These are phyloP conservation scores for Aphis gossypii DNA, from an alignment of 1,140 invertebrate species.

Conservation along the genomic window DNA sequence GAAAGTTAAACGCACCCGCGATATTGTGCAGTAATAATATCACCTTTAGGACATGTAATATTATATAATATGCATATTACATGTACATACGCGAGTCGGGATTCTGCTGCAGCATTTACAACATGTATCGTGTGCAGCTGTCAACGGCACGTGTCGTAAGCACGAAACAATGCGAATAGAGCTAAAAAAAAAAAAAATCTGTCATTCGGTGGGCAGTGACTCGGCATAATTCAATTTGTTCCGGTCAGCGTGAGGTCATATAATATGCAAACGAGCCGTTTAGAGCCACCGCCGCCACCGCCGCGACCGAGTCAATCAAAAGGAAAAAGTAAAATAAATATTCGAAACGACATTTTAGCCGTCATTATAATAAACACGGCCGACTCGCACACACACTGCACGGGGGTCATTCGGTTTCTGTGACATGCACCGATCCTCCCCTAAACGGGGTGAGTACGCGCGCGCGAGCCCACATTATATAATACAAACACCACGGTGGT, in stretches of 20 bases:
- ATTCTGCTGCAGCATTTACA: conserved; percentile 20
- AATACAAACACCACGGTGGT: background rate
- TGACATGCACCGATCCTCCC: conserved; percentile 32
- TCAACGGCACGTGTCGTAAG: conserved; percentile 50
- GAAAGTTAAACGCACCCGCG: conserved; percentile 36
- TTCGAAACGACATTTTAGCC: conserved; percentile 43
- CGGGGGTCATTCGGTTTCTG: conserved; percentile 32
- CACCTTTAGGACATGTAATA: background rate
- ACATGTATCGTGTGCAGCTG: conserved; percentile 22
- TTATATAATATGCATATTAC: conserved; percentile 23
- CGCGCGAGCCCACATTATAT: background rate
- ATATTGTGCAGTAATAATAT: background rate
- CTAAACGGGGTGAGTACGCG: conserved; percentile 40
- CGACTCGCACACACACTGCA: background rate
- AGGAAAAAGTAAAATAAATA: conserved; percentile 13
- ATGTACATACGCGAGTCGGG: background rate
- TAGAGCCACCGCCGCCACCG: conserved; percentile 25
- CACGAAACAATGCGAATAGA: background rate
- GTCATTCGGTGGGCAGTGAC: conserved; percentile 50
- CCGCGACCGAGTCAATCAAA: conserved; percentile 21
- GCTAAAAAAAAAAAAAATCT: conserved; percentile 34
- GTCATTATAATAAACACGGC: conserved; percentile 42
- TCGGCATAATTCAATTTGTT: conserved; percentile 57
- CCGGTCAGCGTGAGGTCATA: conserved; percentile 55
- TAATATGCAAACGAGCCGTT: conserved; percentile 49